Conservation (phyloP, 2,113 vertebrate species). For the Myrmecobius fasciatus region DNA sequence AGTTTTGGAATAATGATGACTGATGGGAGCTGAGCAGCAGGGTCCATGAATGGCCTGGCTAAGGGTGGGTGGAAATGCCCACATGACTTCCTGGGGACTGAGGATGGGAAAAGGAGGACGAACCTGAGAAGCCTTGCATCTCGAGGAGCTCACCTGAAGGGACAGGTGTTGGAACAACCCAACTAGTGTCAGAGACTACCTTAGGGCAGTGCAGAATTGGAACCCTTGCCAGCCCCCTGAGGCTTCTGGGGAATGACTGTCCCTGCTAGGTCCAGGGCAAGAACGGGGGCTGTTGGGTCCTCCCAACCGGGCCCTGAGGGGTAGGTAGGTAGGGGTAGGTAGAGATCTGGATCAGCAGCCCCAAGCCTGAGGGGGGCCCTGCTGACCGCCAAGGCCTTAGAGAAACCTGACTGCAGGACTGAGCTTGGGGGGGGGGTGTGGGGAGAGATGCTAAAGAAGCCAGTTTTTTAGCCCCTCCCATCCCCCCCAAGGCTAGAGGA, state of each 20-base stretch:
- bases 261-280: background rate
- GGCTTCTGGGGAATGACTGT: background rate
- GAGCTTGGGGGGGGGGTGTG: background rate
- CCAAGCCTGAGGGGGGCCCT: background rate
- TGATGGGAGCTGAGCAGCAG: background rate
- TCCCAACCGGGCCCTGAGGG: background rate
- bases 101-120: constrained; percentile 40
- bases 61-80: background rate
- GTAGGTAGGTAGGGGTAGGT: too few species aligned
- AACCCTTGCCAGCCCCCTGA: background rate
- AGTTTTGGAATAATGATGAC: background rate
- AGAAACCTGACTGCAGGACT: background rate
- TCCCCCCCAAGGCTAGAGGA: constrained; percentile 63
- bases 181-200: background rate
- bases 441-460: background rate
- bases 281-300: background rate
- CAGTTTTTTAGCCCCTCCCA: constrained; percentile 22
- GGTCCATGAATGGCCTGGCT: background rate
- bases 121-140: background rate
- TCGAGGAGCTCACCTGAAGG: background rate
- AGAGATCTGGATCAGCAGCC: background rate
- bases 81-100: constrained; percentile 8
- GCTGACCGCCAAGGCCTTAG: too few species aligned
- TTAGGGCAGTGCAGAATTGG: background rate
- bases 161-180: background rate